phyloP scores from a whole-genome alignment of 2,888 invertebrate genomes.

The Noctua pronuba region DNA sequence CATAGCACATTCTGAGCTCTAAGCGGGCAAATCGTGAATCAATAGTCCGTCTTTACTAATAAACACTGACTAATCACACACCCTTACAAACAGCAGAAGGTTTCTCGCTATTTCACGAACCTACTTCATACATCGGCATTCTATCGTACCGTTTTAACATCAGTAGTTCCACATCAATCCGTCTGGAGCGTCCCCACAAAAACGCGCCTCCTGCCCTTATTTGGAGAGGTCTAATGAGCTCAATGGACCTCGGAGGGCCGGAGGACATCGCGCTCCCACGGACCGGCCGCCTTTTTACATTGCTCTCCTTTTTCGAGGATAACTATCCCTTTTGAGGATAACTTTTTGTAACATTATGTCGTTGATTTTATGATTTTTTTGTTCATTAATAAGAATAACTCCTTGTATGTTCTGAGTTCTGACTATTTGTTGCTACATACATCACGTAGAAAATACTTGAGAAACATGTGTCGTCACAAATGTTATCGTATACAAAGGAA shows the following conservation, averaged over 20 bases:
- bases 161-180: constrained; percentile 62
- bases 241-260: constrained; percentile 70
- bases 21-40: neutral
- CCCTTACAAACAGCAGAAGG: neutral
- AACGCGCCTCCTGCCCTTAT: constrained; percentile 77
- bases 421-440: neutral
- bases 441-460: neutral
- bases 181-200: constrained; percentile 71
- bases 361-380: constrained; percentile 28
- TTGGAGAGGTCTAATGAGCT: constrained; percentile 82
- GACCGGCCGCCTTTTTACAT: constrained; percentile 70
- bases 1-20: too few species aligned
- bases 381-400: neutral
- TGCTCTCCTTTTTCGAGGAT: constrained; percentile 70
- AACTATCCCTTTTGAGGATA: constrained; percentile 64
- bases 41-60: neutral
- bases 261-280: constrained; percentile 80
- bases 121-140: constrained; percentile 52
- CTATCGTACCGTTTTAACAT: constrained; percentile 68
- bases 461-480: constrained; percentile 14
- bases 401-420: neutral
- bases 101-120: neutral
- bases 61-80: neutral
- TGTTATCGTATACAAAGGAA: neutral
- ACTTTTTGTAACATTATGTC: constrained; percentile 43